A percentile compares a stretch with the other conserved stretches of the same genome.
Evolutionary conservation across 2,888 invertebrate genomes (phyloP).

Genomic region (Erannis defoliaria): DNA sequence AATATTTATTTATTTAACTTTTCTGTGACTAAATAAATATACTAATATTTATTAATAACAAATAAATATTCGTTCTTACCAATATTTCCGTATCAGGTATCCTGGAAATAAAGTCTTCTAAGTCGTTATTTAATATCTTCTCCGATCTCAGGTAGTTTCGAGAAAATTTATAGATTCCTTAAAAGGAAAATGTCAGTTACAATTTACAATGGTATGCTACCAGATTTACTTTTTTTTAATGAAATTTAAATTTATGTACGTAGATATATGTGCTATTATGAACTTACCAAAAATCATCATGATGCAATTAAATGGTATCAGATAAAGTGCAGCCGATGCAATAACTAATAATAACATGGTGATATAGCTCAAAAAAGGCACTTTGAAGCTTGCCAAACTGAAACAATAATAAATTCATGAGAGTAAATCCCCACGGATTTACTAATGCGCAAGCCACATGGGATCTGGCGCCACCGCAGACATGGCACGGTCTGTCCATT

Average conservation of each 20-base stretch:
- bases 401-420: conserved; percentile 50
- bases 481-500: too few species aligned
- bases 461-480: too few species aligned
- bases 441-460: too few species aligned
- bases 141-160: conserved; percentile 73
- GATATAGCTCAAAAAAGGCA: conserved; percentile 74
- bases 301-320: conserved; percentile 70
- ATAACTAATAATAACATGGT: conserved; percentile 63
- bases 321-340: conserved; percentile 62
- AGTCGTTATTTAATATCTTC: conserved; percentile 72
- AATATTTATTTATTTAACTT: too few species aligned
- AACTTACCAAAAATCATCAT: conserved; percentile 75
- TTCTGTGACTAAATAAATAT: too few species aligned
- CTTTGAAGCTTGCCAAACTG: conserved; percentile 75
- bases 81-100: conserved; percentile 74
- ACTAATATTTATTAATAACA: too few species aligned
- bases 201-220: too few species aligned
- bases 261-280: neutral
- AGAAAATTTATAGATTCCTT: conserved; percentile 74
- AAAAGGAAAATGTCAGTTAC: conserved; percentile 36
- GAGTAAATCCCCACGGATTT: too few species aligned
- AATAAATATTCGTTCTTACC: conserved; percentile 66
- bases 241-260: too few species aligned
- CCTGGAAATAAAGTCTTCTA: conserved; percentile 75
- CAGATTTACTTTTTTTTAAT: too few species aligned